A percentile compares a stretch with the other conserved stretches of the same genome.
Evolutionary conservation across 2,113 vertebrate genomes (phyloP).

Genomic region (Chaenocephalus aceratus): DNA sequence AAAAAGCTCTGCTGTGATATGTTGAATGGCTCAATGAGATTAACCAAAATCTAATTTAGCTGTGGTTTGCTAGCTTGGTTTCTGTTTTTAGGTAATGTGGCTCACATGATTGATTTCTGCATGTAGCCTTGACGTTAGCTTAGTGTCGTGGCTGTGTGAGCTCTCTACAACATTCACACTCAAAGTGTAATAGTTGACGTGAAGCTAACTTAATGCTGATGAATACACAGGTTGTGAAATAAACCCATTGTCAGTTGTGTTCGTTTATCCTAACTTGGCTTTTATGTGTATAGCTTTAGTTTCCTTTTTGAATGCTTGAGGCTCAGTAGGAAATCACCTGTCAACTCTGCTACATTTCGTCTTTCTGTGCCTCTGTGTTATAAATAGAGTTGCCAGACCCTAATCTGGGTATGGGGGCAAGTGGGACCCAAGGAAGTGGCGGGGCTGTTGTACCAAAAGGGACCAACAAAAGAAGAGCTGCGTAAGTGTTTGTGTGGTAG

Average conservation of each 20-base stretch:
- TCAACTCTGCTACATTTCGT: slow-evolving; percentile 26
- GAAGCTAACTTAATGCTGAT: background rate
- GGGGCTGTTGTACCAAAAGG: slow-evolving; percentile 86
- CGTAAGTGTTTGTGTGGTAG: slow-evolving; percentile 82
- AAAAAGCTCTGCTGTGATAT: background rate
- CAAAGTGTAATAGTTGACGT: background rate
- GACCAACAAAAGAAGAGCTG: slow-evolving; percentile 87
- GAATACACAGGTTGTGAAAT: accelerated
- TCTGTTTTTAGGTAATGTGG: background rate
- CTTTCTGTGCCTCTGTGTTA: slow-evolving; percentile 55
- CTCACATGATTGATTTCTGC: background rate
- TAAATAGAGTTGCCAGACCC: slow-evolving; percentile 90
- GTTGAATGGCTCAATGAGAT: background rate
- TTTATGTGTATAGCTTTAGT: background rate
- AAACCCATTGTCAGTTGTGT: background rate
- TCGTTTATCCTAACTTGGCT: background rate
- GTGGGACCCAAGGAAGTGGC: slow-evolving; percentile 83
- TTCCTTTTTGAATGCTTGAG: slow-evolving; percentile 15
- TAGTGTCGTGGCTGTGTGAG: background rate
- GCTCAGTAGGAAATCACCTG: slow-evolving; percentile 46
- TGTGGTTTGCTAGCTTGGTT: background rate
- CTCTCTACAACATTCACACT: background rate
- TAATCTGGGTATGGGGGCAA: slow-evolving; percentile 83
- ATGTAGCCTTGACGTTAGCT: slow-evolving; percentile 4
- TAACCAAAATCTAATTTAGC: background rate